phyloP scores from a whole-genome alignment of 1,140 invertebrate genomes.

The Cotesia glomerata region DNA sequence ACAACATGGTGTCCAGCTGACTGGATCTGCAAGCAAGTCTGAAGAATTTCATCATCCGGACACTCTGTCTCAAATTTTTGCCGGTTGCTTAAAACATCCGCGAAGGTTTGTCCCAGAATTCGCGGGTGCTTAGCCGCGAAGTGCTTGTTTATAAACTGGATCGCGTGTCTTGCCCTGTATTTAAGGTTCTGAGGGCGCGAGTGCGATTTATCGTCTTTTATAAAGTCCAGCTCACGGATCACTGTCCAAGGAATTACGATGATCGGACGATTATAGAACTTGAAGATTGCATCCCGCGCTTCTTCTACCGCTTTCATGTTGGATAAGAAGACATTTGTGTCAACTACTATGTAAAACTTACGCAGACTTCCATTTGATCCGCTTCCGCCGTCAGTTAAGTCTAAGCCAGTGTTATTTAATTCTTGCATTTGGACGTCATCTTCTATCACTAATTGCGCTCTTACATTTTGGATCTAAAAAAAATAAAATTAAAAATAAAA shows the following conservation, averaged over 20 bases:
- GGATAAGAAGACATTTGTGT: constrained; percentile 61
- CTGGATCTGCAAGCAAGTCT: constrained; percentile 56
- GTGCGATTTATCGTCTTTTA: constrained; percentile 50
- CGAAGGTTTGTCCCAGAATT: constrained; percentile 52
- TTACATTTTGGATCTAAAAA: constrained; percentile 44
- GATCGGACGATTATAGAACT: constrained; percentile 46
- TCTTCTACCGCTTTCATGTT: constrained; percentile 47
- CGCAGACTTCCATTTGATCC: background rate
- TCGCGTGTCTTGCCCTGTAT: constrained; percentile 48
- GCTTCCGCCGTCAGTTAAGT: constrained; percentile 29
- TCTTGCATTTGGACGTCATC: constrained; percentile 23
- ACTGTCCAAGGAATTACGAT: constrained; percentile 59
- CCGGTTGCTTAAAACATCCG: constrained; percentile 50
- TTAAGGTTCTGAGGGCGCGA: constrained; percentile 38
- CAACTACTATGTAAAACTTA: constrained; percentile 54
- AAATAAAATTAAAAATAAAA: constrained; percentile 25
- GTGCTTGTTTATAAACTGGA: constrained; percentile 51
- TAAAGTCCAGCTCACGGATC: constrained; percentile 58
- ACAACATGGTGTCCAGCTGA: constrained; percentile 45
- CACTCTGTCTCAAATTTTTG: constrained; percentile 45
- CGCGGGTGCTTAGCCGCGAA: constrained; percentile 54
- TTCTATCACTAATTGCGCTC: constrained; percentile 40
- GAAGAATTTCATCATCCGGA: constrained; percentile 59
- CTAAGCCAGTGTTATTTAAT: constrained; percentile 25
- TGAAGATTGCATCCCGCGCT: constrained; percentile 44